These are phyloP conservation scores for Pachyseris speciosa DNA, from an alignment of 64 coral and sea anemone species.

Conservation along the genomic window DNA sequence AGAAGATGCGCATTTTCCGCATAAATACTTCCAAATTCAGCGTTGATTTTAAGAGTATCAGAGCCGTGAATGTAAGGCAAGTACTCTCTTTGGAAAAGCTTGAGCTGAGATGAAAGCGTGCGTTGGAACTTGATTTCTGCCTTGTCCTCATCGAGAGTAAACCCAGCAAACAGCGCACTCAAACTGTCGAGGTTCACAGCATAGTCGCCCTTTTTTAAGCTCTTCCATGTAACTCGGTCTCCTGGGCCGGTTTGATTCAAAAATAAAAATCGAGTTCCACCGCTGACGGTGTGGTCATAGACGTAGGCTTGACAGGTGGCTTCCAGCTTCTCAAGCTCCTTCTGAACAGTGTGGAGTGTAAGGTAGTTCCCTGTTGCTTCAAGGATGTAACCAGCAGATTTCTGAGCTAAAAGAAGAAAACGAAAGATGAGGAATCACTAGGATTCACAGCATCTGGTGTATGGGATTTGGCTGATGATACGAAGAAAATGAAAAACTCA, in stretches of 20 bases:
- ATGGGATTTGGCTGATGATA: too few relatives aligned
- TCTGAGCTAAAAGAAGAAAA: conserved; percentile 5
- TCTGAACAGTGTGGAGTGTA: conserved; percentile 69
- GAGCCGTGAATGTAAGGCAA: conserved; percentile 63
- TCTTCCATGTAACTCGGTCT: conserved; percentile 56
- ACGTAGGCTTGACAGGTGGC: conserved; percentile 1
- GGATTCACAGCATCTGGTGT: too few relatives aligned
- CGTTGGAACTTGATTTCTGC: conserved; percentile 2
- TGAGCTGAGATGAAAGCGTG: not conserved
- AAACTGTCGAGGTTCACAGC: conserved; percentile 45
- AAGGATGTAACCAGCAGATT: conserved; percentile 67
- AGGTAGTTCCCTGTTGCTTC: conserved; percentile 81
- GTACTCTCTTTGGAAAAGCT: conserved; percentile 19
- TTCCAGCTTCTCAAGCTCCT: conserved; percentile 67
- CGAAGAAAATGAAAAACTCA: not conserved
- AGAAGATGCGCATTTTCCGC: conserved; percentile 11
- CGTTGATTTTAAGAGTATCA: conserved; percentile 16
- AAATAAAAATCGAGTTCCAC: conserved; percentile 64
- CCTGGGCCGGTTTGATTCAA: conserved; percentile 48
- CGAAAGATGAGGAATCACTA: not conserved
- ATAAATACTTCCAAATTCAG: conserved; percentile 84
- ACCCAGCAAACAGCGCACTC: not conserved
- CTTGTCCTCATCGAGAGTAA: not conserved
- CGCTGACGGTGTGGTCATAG: conserved; percentile 78
- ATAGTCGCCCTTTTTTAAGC: conserved; percentile 60